Evolutionary conservation across 2,797 vertebrate species (phyloP), one percentile per base, ranked within the genome.

Genomic region (Smutsia temminckii): DNA sequence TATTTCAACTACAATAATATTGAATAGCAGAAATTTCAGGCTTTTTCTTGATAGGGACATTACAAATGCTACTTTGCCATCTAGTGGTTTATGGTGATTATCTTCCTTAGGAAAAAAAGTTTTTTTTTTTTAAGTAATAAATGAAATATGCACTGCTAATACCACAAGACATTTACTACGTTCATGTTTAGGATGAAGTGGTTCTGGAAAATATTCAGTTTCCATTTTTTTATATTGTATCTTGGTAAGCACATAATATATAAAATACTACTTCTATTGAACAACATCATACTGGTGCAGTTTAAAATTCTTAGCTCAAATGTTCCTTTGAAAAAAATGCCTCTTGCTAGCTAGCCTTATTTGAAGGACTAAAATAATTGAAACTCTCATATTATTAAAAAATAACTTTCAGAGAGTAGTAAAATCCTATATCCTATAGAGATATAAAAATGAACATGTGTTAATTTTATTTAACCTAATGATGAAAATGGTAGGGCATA

Each of bases 11-110:
- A 8, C 8, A n/a, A 0, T 6, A 87, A 75, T 0, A 55, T 2
- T 42, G 80, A 96, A 68, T 4, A 4, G 16, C 6, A 40, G 8
- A 34, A 10, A 57, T 34, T 66, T 57, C 23, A 75, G 66, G 34
- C 4, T 8, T 69, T 11, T 74, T 4, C 75, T 66, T 74, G 51
- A 84, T 7, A 34, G 40, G 0, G 40, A 32, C 69, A 95, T 93
- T 63, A 61, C 61, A 98, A 98, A 97, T 97, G 64, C 93, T 51
- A 77, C 78, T 98, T 97, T 98, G 98, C 98, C 98, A 98, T 96
- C 98, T 98, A 96, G 98, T 97, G 98, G 98, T 97, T 75, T 0
- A 40, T 88, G 59, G 16, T 85, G 8, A 1, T 53, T 46, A 78
- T 49, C 68, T 27, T 37, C 64, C 53, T 79, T 72, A 49, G 25